Percentiles rank a stretch among this genome's conserved stretches.
Evolutionary conservation across 2,113 vertebrate species (phyloP).

Genomic region (Nibea albiflora): DNA sequence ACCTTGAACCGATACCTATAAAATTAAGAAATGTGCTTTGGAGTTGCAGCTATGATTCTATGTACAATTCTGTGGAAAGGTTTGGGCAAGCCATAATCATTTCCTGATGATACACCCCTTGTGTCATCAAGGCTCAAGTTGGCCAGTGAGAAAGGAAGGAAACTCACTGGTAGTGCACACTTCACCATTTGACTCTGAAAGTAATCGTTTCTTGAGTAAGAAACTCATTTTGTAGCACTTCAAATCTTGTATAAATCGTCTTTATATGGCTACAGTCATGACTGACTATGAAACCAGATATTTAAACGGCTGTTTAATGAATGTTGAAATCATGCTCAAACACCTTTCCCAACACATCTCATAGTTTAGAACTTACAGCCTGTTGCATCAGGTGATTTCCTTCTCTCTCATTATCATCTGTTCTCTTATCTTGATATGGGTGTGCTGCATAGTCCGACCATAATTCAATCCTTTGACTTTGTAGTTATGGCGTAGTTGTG

Average conservation of each 20-base stretch:
- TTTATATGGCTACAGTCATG: not conserved
- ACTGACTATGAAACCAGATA: not conserved
- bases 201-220: too few relatives aligned
- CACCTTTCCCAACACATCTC: constrained; percentile 1
- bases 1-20: constrained; percentile 63
- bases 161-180: not conserved
- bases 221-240: not conserved
- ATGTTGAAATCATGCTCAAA: constrained; percentile 11
- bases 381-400: constrained; percentile 62
- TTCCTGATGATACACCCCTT: not conserved
- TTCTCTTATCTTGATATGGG: constrained; percentile 54
- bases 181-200: not conserved
- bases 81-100: not conserved
- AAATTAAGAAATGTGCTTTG: constrained; percentile 51
- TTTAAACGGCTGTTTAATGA: constrained; percentile 14
- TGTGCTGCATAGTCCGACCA: constrained; percentile 2
- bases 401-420: constrained; percentile 44
- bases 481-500: constrained; percentile 33
- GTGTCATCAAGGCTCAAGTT: constrained; percentile 3
- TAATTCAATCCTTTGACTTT: constrained; percentile 58
- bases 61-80: not conserved
- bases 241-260: not conserved
- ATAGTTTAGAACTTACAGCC: constrained; percentile 10
- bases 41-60: constrained; percentile 25
- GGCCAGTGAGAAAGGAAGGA: not conserved